Evolutionary conservation across 2,113 vertebrate species (phyloP).

Genomic region (Camelus bactrianus): DNA sequence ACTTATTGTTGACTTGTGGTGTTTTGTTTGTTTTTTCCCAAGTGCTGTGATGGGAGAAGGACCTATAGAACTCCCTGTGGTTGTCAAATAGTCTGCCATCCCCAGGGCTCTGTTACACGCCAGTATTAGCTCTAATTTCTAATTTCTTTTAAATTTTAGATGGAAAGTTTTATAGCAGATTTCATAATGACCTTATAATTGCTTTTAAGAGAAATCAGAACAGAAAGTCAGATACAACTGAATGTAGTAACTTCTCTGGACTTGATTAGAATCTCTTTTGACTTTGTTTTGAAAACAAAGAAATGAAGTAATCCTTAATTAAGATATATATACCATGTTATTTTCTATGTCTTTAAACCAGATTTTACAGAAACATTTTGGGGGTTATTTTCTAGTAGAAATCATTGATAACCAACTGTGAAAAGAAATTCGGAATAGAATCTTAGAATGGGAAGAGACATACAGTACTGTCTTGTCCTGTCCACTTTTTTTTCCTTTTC

Average conservation of each 20-base stretch:
- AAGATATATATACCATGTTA: not conserved
- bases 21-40: not conserved
- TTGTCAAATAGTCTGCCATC: not conserved
- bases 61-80: not conserved
- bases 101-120: not conserved
- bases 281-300: constrained; percentile 55
- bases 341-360: not conserved
- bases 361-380: not conserved
- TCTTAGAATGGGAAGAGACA: not conserved
- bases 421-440: not conserved
- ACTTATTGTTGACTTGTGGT: not conserved
- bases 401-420: not conserved
- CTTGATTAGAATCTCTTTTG: not conserved
- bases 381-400: constrained; percentile 48
- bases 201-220: constrained; percentile 45
- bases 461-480: not conserved
- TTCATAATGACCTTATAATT: constrained; percentile 29
- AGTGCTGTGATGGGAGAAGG: not conserved
- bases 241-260: not conserved
- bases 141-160: not conserved
- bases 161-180: constrained; percentile 11
- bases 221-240: not conserved
- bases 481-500: not conserved
- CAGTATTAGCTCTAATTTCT: not conserved
- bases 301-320: constrained; percentile 5